Base-by-base conservation (phyloP, 2,888 invertebrate species). In the Teleiodes luculella region DNA sequence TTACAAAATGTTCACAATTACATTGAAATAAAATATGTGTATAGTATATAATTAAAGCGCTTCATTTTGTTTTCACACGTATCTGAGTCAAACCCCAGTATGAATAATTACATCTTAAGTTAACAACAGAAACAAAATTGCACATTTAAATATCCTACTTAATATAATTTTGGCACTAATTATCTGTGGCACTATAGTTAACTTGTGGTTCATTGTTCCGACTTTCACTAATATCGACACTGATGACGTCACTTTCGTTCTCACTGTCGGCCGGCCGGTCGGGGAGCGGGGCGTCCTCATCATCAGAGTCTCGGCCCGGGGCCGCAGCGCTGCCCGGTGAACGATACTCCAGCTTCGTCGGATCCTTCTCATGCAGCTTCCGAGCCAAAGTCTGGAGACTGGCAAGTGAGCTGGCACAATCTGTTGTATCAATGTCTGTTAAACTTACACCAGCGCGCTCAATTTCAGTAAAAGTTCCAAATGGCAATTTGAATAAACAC, bases 341-440 rank as follows among this genome's bases (percentile, higher is more conserved):
- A 76, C 92, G 90, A 57, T 92, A 92, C 58, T 93, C 94, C 72
- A 95, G 82, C 82, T 95, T 95, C 20, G 91, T 92, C 5, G 95
- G 95, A 82, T 96, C 95, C 72, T 95, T 95, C 67, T 95, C 94
- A 72, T 95, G 94, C 61, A 96, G 90, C 74, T 94, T 95, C 70
- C 94, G 93, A 33, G 96, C 96, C 63, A 96, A 88, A 61, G 93
- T 91, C 92, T 96, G 92, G 31, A 98, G 91, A 82, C 97, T 97
- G 69, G 95, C 95, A 63, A 98, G 91, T 57, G 98, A 97, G 87
- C 96, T 97, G 76, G 97, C 97, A 87, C 98, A 98, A 86, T 98
- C 98, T 50, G 97, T 96, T 1, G 98, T 98, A 78, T 98, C 98
- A 70, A 98, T 97, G 76, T 98, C 97, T 57, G 97, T 97, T 63